Evolutionary conservation across 2,888 invertebrate genomes (phyloP).

Genomic region (Patella depressa): DNA sequence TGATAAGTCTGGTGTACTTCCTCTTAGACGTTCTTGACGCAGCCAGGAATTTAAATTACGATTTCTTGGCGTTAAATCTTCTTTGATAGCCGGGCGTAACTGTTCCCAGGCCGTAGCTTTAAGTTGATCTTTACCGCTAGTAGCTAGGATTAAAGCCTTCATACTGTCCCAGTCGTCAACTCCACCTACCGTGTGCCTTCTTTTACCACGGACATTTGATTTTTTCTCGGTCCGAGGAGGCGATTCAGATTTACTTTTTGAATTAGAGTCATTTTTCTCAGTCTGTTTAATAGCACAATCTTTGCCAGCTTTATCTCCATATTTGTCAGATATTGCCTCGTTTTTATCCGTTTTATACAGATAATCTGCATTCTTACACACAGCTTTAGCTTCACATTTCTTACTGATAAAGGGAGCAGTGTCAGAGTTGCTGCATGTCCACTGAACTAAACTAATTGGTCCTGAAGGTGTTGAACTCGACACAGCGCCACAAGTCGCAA

Average conservation of each 20-base stretch:
- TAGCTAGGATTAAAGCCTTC: conserved; percentile 62
- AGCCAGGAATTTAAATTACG: conserved; percentile 68
- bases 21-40: conserved; percentile 74
- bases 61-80: conserved; percentile 41
- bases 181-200: conserved; percentile 92
- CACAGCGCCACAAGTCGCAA: conserved; percentile 23
- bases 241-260: conserved; percentile 24
- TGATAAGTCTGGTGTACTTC: conserved; percentile 56
- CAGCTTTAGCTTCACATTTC: background rate
- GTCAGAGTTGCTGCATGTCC: background rate
- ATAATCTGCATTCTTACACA: background rate
- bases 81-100: conserved; percentile 60
- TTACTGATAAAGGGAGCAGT: background rate
- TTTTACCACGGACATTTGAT: conserved; percentile 60
- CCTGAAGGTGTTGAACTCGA: conserved; percentile 17
- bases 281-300: conserved; percentile 5
- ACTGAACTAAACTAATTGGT: conserved; percentile 10
- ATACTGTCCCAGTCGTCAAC: conserved; percentile 87
- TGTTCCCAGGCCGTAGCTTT: conserved; percentile 67
- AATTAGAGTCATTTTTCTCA: conserved; percentile 18
- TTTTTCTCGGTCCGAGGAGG: conserved; percentile 32
- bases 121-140: conserved; percentile 34
- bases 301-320: conserved; percentile 2
- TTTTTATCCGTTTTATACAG: background rate
- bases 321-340: background rate